Conservation (phyloP, 2,888 invertebrate genomes). For the Danaus chrysippus region DNA sequence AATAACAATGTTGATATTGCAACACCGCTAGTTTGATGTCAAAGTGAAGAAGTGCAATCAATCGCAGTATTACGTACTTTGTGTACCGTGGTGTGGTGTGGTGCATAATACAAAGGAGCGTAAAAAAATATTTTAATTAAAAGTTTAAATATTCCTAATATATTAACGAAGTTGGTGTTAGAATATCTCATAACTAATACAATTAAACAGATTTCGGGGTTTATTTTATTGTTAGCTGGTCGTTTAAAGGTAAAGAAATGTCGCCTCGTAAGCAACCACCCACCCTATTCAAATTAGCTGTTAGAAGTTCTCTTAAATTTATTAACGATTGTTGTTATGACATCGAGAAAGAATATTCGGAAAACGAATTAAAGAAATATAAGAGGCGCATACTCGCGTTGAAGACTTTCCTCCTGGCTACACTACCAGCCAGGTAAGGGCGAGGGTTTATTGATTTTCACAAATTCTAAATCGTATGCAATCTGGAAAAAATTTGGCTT, state of each 20-base stretch:
- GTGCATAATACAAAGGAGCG: too few species aligned
- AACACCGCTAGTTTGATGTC: too few species aligned
- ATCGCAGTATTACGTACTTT: too few species aligned
- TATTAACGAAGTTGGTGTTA: too few species aligned
- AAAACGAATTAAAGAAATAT: constrained; percentile 56
- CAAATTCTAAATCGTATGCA: neutral
- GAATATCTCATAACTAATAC: neutral
- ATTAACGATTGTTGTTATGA: constrained; percentile 68
- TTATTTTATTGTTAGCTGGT: constrained; percentile 1
- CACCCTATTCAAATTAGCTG: constrained; percentile 62
- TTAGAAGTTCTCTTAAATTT: constrained; percentile 61
- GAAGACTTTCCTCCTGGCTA: constrained; percentile 57
- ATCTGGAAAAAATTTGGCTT: neutral
- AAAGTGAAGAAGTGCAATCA: too few species aligned
- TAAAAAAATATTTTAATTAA: too few species aligned
- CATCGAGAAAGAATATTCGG: constrained; percentile 64
- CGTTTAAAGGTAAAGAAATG: constrained; percentile 42
- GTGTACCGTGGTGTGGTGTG: too few species aligned
- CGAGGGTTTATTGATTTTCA: neutral
- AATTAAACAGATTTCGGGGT: neutral
- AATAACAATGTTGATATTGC: too few species aligned
- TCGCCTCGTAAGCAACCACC: constrained; percentile 69
- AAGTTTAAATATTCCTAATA: too few species aligned
- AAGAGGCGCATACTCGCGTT: constrained; percentile 56
- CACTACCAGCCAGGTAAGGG: constrained; percentile 67